Evolutionary conservation across 2,888 invertebrate genomes (phyloP), one percentile per base, ranked within the genome.

Genomic region (Graphium colonna): DNA sequence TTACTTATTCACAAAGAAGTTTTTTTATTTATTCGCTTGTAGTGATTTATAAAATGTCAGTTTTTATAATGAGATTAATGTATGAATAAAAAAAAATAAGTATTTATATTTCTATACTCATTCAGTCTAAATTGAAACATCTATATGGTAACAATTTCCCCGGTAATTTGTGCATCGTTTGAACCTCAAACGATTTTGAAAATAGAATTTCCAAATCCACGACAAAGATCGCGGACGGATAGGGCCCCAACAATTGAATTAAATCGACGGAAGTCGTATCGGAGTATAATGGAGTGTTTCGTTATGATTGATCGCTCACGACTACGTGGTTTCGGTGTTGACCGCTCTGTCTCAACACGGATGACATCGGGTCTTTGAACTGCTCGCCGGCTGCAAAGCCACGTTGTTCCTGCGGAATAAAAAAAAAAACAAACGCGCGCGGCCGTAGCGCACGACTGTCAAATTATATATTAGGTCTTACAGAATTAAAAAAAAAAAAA

Each of bases 301-400:
- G 56, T 50, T 60, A 59, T 67, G 68, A 68, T 64, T 57, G 69
- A 72, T 66, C 60, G 67, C 65, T 68, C 67, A 69, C 74, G 66
- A 65, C 57, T 70, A 59, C 65, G 63, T 73, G 74, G 72, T 67
- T 68, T 60, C 49, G 56, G 54, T 61, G 52, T 55, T 36, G 42
- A 45, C 50, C 48, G 55, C 52, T 63, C 47, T 63, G 60, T 54
- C 56, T 48, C 56, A 55, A 63, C 52, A 46, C 53, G 57, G 55
- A 59, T 53, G 58, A 59, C 58, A 58, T 28, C 13, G 36, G 56
- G 55, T 58, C 59, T 58, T 60, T 59, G 59, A 55, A 57, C 57
- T 45, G 41, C 15, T 46, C 21, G 15, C 12, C 12, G 40, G 21
- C 38, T 43, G 49, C 48, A 52, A 38, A 42, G 16, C 15, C 15